Evolutionary conservation across 30 jellyfish, hydroid and myxozoan genomes (phyloP).

Genomic region (Cassiopea andromeda): DNA sequence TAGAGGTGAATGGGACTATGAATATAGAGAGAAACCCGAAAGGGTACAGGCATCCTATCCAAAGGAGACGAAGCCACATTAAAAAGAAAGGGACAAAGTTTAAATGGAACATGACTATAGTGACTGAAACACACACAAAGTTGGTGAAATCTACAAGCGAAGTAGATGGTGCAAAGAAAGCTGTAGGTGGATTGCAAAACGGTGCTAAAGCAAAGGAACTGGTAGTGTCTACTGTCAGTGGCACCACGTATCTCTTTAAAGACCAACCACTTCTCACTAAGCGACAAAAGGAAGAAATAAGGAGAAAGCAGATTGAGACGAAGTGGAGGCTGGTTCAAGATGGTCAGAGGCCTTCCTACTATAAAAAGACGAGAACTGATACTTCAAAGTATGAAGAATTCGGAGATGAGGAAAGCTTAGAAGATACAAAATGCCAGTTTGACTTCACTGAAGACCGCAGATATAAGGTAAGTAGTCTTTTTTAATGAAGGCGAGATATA

Average conservation of each 20-base stretch:
- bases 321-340: not conserved
- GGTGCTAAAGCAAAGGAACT: not conserved
- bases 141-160: not conserved
- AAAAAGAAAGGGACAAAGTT: not conserved
- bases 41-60: not conserved
- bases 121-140: not conserved
- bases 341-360: not conserved
- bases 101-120: not conserved
- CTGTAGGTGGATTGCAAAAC: not conserved
- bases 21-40: no score
- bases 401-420: not conserved
- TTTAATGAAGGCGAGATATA: no score
- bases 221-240: not conserved
- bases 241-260: not conserved
- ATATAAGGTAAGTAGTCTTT: not conserved
- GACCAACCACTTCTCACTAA: constrained; percentile 3
- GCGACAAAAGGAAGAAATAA: not conserved
- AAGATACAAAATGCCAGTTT: not conserved
- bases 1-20: not conserved
- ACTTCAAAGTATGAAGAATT: not conserved
- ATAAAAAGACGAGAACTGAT: not conserved
- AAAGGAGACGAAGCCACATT: not conserved
- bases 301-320: not conserved
- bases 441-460: not conserved
- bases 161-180: not conserved